phyloP scores from a whole-genome alignment of 2,888 invertebrate species.

The Melanotus villosus region DNA sequence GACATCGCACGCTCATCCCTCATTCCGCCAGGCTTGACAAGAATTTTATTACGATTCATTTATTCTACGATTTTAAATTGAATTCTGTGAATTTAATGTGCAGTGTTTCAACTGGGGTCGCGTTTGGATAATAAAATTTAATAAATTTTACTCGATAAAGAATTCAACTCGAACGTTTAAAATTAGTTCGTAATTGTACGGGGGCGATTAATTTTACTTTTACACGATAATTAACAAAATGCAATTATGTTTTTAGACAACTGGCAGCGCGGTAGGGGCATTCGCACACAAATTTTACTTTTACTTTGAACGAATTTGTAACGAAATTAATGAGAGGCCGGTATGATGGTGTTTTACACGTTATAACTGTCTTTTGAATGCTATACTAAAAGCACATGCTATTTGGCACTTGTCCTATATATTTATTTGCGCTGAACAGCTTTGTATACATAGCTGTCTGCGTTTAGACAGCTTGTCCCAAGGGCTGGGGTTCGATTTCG shows the following conservation, averaged over 20 bases:
- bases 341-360: conserved; percentile 19
- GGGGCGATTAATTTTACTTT: conserved; percentile 15
- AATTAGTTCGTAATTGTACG: conserved; percentile 22
- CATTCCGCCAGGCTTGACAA: conserved; percentile 62
- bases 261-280: neutral
- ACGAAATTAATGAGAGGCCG: neutral
- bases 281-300: no score
- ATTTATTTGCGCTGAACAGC: conserved; percentile 46
- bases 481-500: conserved; percentile 43
- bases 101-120: conserved; percentile 52
- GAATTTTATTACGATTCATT: conserved; percentile 65
- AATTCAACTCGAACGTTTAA: conserved; percentile 20
- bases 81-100: conserved; percentile 62
- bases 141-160: conserved; percentile 32
- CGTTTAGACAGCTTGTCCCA: conserved; percentile 48
- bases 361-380: conserved; percentile 16
- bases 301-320: no score
- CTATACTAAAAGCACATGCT: conserved; percentile 36
- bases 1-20: conserved; percentile 54
- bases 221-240: conserved; percentile 1
- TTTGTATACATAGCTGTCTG: conserved; percentile 48
- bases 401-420: conserved; percentile 48
- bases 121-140: conserved; percentile 46
- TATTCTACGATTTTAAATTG: conserved; percentile 60
- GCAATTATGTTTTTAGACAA: neutral